Percentiles rank a stretch among this genome's conserved stretches.
Evolutionary conservation across 2,888 invertebrate genomes (phyloP).

Genomic region (Leptinotarsa haldemani): DNA sequence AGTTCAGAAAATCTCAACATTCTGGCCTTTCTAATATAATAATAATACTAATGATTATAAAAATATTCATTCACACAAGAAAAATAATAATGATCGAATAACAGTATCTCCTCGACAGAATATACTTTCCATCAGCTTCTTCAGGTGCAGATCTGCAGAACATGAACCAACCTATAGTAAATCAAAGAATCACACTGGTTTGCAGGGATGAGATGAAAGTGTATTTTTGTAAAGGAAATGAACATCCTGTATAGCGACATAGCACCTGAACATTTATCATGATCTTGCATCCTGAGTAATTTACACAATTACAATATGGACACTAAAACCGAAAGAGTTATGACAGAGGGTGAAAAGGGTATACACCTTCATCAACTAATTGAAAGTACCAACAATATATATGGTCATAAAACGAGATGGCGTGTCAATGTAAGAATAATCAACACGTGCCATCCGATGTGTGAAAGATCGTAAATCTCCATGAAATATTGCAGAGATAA

Average conservation of each 20-base stretch:
- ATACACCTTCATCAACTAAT: conserved; percentile 49
- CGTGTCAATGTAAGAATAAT: conserved; percentile 55
- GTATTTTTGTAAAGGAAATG: background rate
- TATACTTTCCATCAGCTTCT: no score
- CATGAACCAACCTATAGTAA: no score
- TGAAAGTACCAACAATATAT: conserved; percentile 41
- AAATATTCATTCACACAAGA: no score
- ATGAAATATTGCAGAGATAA: conserved; percentile 28
- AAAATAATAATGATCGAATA: no score
- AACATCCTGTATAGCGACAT: background rate
- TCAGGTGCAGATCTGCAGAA: no score
- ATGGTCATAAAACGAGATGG: conserved; percentile 42
- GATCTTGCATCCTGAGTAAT: conserved; percentile 1
- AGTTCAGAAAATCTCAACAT: no score
- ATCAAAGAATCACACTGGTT: no score
- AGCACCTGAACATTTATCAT: background rate
- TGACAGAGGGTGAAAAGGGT: conserved; percentile 18
- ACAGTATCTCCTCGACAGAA: no score
- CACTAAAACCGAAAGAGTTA: conserved; percentile 40
- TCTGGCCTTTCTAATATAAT: no score
- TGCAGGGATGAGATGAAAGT: no score
- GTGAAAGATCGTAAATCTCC: conserved; percentile 33
- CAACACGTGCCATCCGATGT: conserved; percentile 36
- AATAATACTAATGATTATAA: no score
- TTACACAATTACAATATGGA: conserved; percentile 22